Base-by-base conservation (phyloP, 64 coral and sea anemone species). In the Dendronephthya gigantea region DNA sequence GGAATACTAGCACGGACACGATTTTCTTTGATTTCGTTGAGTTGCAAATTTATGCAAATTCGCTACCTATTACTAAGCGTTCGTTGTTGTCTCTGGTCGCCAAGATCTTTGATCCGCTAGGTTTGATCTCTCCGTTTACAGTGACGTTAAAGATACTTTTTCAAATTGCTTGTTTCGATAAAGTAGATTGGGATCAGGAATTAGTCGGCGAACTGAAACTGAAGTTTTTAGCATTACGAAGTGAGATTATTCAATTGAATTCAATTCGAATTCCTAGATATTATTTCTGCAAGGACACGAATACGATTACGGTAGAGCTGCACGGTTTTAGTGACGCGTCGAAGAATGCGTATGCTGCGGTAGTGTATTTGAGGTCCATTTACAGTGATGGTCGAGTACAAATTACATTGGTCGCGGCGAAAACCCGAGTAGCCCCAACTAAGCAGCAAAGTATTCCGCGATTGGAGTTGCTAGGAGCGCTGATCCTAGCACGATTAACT, bases 81-180 rank as follows among this genome's bases (percentile, higher is more conserved):
- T 85, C 84, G 62, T 40, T 86, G 49, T 14, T 86, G 31, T 40
- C 37, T 19, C 27, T 86, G 7, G 68, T 56, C 22, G 84, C 84
- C 23, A 86, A 86, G 58, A 30, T 86, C n/a, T 86, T 86, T 40
- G 55, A 86, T 40, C 84, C 84, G 50, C 84, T 86, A 17, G 50
- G 55, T 35, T 65, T 86, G 36, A 33, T 86, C 29, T 68, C n/a
- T 41, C 84, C 58, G 25, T 86, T 40, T 41, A 66, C 68, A 86
- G 41, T 86, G 16, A 56, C 12, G 13, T n/a, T 86, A 38, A 86
- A 86, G 84, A 25, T 17, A 19, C 37, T 86, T 51, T 86, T 86
- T 66, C 56, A 86, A 41, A 40, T 68, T 25, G 34, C 68, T 29
- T 66, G 84, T 40, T 6, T 66, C 0, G 55, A 68, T 68, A 37